Base-by-base conservation (phyloP, 2,797 vertebrate genomes). In the Pelobates cultripes region DNA sequence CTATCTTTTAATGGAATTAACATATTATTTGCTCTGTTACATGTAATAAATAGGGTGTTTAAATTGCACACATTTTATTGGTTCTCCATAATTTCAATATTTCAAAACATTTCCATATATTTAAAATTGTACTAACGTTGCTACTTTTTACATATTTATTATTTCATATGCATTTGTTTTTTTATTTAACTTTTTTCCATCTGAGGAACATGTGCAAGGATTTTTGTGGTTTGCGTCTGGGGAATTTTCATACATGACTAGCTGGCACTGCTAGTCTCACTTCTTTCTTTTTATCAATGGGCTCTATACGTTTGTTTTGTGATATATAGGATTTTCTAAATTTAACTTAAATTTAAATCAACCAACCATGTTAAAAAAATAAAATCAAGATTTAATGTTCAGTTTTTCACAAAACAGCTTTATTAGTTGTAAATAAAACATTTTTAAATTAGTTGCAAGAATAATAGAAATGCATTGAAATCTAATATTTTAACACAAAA, bases 241-340 rank as follows among this genome's bases (percentile, higher is more conserved):
- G 71, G 85, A 86, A 84, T 88, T 73, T 90, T 92, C 86, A 92
- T 86, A 90, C 89, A 88, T 90, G 90, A 89, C 70, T 84, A 88
- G 88, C 84, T 86, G 86, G 77, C 85, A 82, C 57, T 86, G 89
- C 87, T 90, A 92, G 90, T 94, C 89, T 94, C 91, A 93, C 92
- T 94, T 93, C 93, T 94, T 92, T 91, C 91, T 93, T 92, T 89
- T 93, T 90, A 92, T 92, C 89, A 91, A 92, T 89, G 85, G 88
- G 89, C 85, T 91, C 88, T 89, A 89, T 85, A 13, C 40, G 57
- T 86, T 86, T 80, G 79, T 83, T 83, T 85, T 89, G 87, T 89
- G 88, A 87, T 90, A 92, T 90, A 90, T 90, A 85, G 79, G 85
- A 82, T 86, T 89, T 91, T 90, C 90, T 91, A 92, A 92, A 88